Evolutionary conservation across 1,140 invertebrate species (phyloP).

Genomic region (Maconellicoccus hirsutus): DNA sequence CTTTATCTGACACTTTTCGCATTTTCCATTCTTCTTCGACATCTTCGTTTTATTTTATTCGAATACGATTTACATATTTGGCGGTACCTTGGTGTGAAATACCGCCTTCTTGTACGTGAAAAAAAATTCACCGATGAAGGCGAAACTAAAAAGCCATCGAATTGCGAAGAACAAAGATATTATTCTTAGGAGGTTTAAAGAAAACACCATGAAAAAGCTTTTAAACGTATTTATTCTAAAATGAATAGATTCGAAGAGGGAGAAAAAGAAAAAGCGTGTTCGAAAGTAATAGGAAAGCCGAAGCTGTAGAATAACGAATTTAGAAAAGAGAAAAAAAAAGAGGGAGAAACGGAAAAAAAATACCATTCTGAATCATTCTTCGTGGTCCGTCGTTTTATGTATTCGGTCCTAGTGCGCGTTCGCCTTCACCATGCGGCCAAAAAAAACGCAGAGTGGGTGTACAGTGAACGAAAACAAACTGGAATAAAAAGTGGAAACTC

Average conservation of each 20-base stretch:
- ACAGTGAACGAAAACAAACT: not conserved
- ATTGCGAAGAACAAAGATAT: not conserved
- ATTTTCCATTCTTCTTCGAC: too few relatives aligned
- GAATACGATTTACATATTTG: too few relatives aligned
- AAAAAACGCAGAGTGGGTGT: not conserved
- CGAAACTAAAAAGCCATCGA: not conserved
- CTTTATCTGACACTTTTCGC: too few relatives aligned
- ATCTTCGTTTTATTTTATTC: too few relatives aligned
- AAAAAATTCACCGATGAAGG: too few relatives aligned
- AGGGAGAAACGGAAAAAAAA: constrained; percentile 7
- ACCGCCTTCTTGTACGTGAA: too few relatives aligned
- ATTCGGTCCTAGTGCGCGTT: not conserved
- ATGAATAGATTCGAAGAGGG: not conserved
- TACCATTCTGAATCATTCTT: constrained; percentile 14
- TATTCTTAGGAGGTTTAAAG: constrained; percentile 6
- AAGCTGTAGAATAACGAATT: constrained; percentile 15
- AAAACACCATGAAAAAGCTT: constrained; percentile 14
- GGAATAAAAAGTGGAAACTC: constrained; percentile 20
- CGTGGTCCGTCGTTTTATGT: constrained; percentile 12
- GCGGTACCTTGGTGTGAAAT: too few relatives aligned
- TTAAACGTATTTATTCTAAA: constrained; percentile 23
- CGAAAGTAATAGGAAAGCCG: constrained; percentile 11
- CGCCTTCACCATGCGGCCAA: not conserved
- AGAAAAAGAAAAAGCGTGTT: constrained; percentile 14
- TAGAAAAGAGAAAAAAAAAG: not conserved